Conservation (phyloP, 2,113 vertebrate species). For the Grammomys surdaster region DNA sequence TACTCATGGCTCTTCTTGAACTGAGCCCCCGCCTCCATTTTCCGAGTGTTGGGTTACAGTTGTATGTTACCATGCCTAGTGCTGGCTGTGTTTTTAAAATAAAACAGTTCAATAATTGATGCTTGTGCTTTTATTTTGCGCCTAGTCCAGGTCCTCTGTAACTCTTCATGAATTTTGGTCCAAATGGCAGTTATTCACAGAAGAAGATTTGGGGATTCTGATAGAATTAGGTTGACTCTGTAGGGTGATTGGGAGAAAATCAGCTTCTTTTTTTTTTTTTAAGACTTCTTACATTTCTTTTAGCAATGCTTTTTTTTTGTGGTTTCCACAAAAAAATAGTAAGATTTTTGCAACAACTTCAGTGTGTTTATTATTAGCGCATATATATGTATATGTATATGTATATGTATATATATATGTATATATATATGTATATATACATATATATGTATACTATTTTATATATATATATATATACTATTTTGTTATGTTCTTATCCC, state of each 20-base stretch:
- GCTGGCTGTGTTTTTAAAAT: background rate
- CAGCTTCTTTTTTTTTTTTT: background rate
- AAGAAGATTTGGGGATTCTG: slow-evolving; percentile 9
- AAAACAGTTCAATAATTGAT: background rate
- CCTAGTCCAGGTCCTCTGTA: background rate
- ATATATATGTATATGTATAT: too few species aligned
- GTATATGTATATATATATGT: too few species aligned
- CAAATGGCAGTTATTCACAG: background rate
- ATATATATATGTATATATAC: too few species aligned
- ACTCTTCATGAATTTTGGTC: background rate
- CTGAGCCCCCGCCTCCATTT: background rate
- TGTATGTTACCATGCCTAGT: too few species aligned
- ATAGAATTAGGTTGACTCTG: background rate
- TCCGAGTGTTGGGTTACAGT: background rate
- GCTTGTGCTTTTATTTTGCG: background rate
- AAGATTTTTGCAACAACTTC: background rate
- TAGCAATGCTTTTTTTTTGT: background rate
- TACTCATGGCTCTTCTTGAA: background rate
- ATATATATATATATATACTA: too few species aligned
- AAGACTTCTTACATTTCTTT: background rate
- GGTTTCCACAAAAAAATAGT: background rate
- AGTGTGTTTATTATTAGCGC: background rate
- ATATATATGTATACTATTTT: too few species aligned
- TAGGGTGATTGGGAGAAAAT: background rate
- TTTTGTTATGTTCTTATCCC: too few species aligned